Conservation (phyloP, 2,888 invertebrate species). For the Idaea biselata region DNA sequence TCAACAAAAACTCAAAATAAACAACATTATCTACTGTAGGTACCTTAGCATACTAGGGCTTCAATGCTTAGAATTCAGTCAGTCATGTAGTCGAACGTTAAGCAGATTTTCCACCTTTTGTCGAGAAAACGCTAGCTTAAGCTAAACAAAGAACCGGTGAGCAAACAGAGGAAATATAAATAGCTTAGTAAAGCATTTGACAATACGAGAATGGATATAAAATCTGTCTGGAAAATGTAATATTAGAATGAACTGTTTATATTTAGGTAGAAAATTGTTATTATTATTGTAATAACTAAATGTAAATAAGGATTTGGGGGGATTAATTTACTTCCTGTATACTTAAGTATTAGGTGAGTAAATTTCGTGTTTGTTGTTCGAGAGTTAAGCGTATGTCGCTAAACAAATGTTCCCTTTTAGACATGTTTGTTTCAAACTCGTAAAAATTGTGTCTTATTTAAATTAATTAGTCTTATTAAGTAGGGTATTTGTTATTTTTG, state of each 20-base stretch:
- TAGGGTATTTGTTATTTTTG: no score
- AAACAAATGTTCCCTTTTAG: no score
- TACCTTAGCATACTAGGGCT: not conserved
- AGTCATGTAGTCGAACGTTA: slow-evolving; percentile 10
- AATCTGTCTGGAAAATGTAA: not conserved
- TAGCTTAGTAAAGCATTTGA: slow-evolving; percentile 15
- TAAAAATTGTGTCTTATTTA: no score
- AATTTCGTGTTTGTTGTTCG: not conserved
- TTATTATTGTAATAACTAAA: not conserved
- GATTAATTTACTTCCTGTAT: not conserved
- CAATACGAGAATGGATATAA: slow-evolving; percentile 6
- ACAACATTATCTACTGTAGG: not conserved
- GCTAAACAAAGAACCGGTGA: slow-evolving; percentile 5
- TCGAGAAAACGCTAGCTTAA: slow-evolving; percentile 14
- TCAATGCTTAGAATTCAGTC: not conserved
- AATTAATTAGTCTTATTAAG: no score
- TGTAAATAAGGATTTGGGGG: not conserved
- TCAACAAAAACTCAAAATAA: no score
- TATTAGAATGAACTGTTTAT: not conserved
- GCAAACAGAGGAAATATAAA: slow-evolving; percentile 14
- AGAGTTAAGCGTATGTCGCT: slow-evolving; percentile 10
- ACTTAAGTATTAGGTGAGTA: not conserved
- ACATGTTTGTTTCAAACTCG: no score
- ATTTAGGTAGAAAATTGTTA: not conserved
- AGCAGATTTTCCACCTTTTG: slow-evolving; percentile 16